Evolutionary conservation across 2,888 invertebrate genomes (phyloP).

Genomic region (Nemoura dubitans): DNA sequence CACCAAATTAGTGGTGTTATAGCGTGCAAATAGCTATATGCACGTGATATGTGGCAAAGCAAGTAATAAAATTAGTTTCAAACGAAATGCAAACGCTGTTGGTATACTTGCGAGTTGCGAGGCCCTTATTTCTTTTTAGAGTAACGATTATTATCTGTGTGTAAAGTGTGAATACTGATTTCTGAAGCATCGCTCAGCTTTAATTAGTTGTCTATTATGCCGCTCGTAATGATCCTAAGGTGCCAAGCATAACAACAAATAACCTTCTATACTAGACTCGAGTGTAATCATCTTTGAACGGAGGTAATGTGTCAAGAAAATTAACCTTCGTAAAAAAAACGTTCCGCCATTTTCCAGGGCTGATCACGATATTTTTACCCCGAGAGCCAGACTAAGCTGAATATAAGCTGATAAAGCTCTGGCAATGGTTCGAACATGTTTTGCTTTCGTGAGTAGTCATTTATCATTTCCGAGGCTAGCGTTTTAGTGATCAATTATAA

Average conservation of each 20-base stretch:
- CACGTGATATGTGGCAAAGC: not conserved
- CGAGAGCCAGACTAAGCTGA: not conserved
- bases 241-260: not conserved
- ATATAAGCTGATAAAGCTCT: slow-evolving; percentile 7
- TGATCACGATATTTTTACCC: not conserved
- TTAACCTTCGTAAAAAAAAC: not conserved
- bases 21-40: not conserved
- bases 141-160: not conserved
- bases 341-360: not conserved
- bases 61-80: not conserved
- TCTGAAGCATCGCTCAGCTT: not conserved
- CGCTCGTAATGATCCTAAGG: not conserved
- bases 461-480: slow-evolving; percentile 12
- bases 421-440: not conserved
- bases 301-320: slow-evolving; percentile 3
- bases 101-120: not conserved
- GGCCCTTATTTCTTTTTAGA: not conserved
- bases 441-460: slow-evolving; percentile 12
- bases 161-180: not conserved
- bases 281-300: slow-evolving; percentile 1
- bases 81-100: not conserved
- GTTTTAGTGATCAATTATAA: slow-evolving; percentile 12
- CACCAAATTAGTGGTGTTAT: not conserved
- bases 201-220: not conserved
- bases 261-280: not conserved